A percentile compares a stretch with the other conserved stretches of the same genome.
These are phyloP conservation scores for Struthio camelus DNA, from an alignment of 2,113 vertebrate genomes.

Conservation along the genomic window DNA sequence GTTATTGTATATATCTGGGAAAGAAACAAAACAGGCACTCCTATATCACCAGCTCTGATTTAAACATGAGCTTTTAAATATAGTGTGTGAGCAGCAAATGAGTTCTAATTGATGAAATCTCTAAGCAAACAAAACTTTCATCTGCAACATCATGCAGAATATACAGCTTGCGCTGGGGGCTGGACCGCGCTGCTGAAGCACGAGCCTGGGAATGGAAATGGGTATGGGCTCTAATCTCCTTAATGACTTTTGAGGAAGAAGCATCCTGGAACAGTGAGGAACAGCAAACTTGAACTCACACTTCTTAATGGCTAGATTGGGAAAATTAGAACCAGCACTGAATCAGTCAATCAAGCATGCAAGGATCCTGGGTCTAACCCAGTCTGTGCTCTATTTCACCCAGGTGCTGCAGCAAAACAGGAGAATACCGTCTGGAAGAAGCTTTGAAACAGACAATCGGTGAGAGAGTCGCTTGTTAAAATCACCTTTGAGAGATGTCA, in stretches of 20 bases:
- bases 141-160: background rate
- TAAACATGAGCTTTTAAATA: conserved; percentile 53
- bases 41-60: background rate
- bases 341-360: background rate
- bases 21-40: conserved; percentile 45
- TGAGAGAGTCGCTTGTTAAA: background rate
- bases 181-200: background rate
- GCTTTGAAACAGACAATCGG: background rate
- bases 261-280: background rate
- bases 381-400: accelerated
- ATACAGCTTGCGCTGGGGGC: background rate
- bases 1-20: background rate
- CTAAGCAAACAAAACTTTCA: conserved; percentile 63
- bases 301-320: background rate
- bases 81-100: conserved; percentile 40
- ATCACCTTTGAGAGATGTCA: background rate
- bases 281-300: background rate
- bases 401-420: background rate
- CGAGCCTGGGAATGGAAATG: background rate
- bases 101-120: conserved; percentile 53
- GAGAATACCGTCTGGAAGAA: background rate
- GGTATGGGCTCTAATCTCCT: background rate
- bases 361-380: background rate
- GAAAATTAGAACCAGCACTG: background rate
- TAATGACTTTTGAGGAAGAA: background rate